A percentile compares a stretch with the other conserved stretches of the same genome.
These are phyloP conservation scores for Onychostoma macrolepis DNA, from an alignment of 2,113 vertebrate genomes.

Conservation along the genomic window DNA sequence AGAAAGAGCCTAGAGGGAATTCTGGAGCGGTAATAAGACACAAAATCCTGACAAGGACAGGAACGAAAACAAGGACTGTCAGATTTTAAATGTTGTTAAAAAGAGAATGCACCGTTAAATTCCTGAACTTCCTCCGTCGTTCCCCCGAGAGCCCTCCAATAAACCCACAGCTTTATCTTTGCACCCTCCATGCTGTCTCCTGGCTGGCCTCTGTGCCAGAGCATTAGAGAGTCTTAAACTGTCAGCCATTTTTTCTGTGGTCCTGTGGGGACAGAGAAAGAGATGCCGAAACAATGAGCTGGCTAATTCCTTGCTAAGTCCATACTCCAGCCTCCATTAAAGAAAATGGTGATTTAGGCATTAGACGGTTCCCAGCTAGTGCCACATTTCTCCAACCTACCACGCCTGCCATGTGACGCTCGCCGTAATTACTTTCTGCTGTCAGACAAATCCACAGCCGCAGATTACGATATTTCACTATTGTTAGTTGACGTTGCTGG, in stretches of 20 bases:
- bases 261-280: conserved; percentile 23
- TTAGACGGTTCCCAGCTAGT: not conserved
- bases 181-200: conserved; percentile 20
- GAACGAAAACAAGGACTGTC: conserved; percentile 4
- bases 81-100: conserved; percentile 4
- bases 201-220: conserved; percentile 30
- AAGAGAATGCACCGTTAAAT: conserved; percentile 20
- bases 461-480: conserved; percentile 56
- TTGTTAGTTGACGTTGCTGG: conserved; percentile 56
- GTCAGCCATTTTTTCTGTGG: conserved; percentile 36
- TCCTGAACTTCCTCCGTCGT: conserved; percentile 6
- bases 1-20: conserved; percentile 1
- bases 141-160: conserved; percentile 19
- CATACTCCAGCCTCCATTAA: conserved; percentile 17
- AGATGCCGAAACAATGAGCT: conserved; percentile 48
- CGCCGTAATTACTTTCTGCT: conserved; percentile 58
- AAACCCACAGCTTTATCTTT: conserved; percentile 27
- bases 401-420: conserved; percentile 22
- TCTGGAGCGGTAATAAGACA: not conserved
- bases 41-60: conserved; percentile 31
- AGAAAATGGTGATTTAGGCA: conserved; percentile 38
- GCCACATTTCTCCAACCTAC: conserved; percentile 32
- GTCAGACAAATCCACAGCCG: conserved; percentile 43
- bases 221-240: conserved; percentile 51
- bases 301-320: conserved; percentile 42